Percentiles rank a stretch among this genome's conserved stretches.
Evolutionary conservation across 2,113 vertebrate genomes (phyloP).

Genomic region (Tychaedon coryphoeus): DNA sequence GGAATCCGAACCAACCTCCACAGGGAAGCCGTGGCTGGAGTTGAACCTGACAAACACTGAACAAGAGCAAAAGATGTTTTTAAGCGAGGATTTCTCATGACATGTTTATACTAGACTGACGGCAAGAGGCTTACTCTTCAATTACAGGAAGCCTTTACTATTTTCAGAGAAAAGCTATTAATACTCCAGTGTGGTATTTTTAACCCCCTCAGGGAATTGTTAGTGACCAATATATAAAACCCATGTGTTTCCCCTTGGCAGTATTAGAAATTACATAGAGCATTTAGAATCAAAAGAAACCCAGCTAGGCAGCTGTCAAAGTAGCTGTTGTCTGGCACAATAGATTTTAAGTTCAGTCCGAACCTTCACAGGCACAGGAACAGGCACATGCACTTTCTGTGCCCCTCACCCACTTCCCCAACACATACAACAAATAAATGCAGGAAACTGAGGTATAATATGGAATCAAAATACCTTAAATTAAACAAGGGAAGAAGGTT

Average conservation of each 20-base stretch:
- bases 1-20: conserved; percentile 74
- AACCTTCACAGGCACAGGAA: neutral
- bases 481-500: neutral
- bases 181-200: neutral
- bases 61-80: conserved; percentile 25
- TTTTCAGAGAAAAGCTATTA: neutral
- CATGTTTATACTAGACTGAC: neutral
- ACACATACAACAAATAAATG: neutral
- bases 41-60: conserved; percentile 86
- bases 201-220: neutral
- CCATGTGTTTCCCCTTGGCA: neutral
- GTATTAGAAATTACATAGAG: neutral
- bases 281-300: neutral
- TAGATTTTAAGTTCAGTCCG: neutral
- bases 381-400: fast-evolving
- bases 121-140: neutral
- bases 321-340: neutral
- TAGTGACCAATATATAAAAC: conserved; percentile 3
- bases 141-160: neutral
- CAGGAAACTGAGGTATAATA: neutral
- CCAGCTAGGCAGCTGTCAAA: neutral
- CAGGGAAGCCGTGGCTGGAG: conserved; percentile 80
- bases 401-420: neutral
- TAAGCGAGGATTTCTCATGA: neutral
- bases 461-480: neutral